Base-by-base conservation (phyloP, 2,797 vertebrate species). In the Poeciliopsis gracilis region DNA sequence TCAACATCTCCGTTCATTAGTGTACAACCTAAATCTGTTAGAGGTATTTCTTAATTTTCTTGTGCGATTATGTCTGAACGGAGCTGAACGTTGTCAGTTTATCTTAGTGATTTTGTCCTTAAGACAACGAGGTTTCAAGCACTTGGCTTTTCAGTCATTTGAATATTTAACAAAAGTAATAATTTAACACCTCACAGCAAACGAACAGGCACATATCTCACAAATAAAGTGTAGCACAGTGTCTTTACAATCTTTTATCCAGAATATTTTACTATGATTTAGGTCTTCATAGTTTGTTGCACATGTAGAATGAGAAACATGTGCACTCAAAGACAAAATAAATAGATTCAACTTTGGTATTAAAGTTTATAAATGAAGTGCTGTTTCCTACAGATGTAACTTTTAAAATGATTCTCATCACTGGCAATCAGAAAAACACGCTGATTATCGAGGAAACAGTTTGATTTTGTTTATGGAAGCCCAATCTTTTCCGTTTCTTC, bases 281-380 rank as follows among this genome's bases (percentile, higher is more conserved):
- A 73, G 63, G 81, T 53, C 23, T 82, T 83, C 66, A 75, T 30
- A 0, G 76, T 53, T 70, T 86, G 90, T 87, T 90, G 86, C 90
- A 90, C 84, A 72, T 69, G 73, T 79, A 30, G 77, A 86, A 84
- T 33, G 51, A 90, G 79, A 61, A 86, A 85, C 77, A 84, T 36
- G 53, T 75, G 80, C 69, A 78, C n/a, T 25, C n/a, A 73, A 70
- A 80, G 69, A 81, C 49, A 74, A 12, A 49, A 45, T 75, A 82
- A 82, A 91, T 53, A 79, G 18, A 71, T 76, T 28, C 25, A 70
- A 81, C 86, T 91, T 92, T 92, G 87, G 88, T 89, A 76, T 70
- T 61, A 85, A 91, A 67, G 30, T 47, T 66, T n/a, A 67, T 73
- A 74, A 59, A 30, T 49, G 38, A 15, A 78, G 53, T 9, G 55